These are phyloP conservation scores for Sparus aurata DNA, from an alignment of 2,797 vertebrate genomes.

Conservation along the genomic window DNA sequence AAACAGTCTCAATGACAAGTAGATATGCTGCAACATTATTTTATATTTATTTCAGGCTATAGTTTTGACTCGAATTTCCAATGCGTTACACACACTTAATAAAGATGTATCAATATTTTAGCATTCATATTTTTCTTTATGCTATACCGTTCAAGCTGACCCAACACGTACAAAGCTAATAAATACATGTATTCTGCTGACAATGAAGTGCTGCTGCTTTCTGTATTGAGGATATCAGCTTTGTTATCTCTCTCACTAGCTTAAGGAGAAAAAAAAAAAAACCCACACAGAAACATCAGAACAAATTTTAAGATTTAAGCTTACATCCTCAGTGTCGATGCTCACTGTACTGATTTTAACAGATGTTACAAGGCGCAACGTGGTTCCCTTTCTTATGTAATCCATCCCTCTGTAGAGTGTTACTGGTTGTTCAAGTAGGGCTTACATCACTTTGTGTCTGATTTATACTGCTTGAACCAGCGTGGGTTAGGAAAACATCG, in stretches of 20 bases:
- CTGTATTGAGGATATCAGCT: not conserved
- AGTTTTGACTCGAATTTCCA: not conserved
- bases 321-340: not conserved
- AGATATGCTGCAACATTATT: not conserved
- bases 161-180: not conserved
- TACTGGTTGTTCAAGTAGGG: slow-evolving; percentile 12
- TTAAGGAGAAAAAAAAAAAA: not conserved
- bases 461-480: slow-evolving; percentile 8
- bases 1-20: slow-evolving; percentile 3
- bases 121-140: not conserved
- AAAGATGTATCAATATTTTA: not conserved
- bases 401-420: slow-evolving; percentile 2
- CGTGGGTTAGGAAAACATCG: not conserved
- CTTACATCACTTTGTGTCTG: slow-evolving; percentile 12
- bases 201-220: not conserved
- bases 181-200: not conserved
- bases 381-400: slow-evolving; percentile 27
- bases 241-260: not conserved
- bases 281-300: not conserved
- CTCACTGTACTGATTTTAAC: not conserved
- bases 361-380: not conserved
- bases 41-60: not conserved
- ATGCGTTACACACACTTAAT: not conserved
- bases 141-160: not conserved
- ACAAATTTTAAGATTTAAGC: not conserved